Base-by-base conservation (phyloP, 2,113 vertebrate genomes). In the Heloderma charlesbogerti region DNA sequence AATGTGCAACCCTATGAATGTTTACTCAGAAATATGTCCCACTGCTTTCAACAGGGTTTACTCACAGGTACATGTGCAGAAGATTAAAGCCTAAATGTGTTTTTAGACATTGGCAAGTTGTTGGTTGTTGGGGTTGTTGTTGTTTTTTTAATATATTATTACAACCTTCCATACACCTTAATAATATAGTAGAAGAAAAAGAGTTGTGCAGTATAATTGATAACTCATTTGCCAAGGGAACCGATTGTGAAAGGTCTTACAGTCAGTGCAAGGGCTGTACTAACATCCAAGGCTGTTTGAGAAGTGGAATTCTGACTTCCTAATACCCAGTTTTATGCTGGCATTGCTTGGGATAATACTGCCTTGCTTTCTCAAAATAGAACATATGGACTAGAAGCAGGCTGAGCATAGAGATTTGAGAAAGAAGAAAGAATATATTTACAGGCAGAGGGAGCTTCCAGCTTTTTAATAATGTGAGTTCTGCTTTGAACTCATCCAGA, bases 311-410 rank as follows among this genome's bases (percentile, higher is more conserved):
- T 43, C 40, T 45, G 75, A 45, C 27, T 25, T 51, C 31, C 48
- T 48, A 45, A 54, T 31, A 54, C 29, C 3, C 45, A 48, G 48
- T 29, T 51, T 78, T 16, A 78, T 78, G 37, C 37, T 25, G 40
- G 37, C 40, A 25, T 78, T 78, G 37, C 75, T 37, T 45, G 27
- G 31, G 77, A 20, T 27, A 31, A 72, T 72, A 72, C 34, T 72
- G 34, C 34, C 71, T 72, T 72, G 71, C n/a, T 72, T n/a, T 72
- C 34, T 72, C 71, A n/a, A 72, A 72, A 72, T 31, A 72, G 71
- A 72, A 72, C 34, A 72, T n/a, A 72, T n/a, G 5, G 13, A 6
- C 43, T 51, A 31, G 66, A 93, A 93, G 66, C 15, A 77, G 90
- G 60, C 57, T 60, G 12, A 80, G 9, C 54, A 37, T 0, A 57